phyloP scores from a whole-genome alignment of 30 jellyfish, hydroid and myxozoan genomes.

The Turritopsis rubra region DNA sequence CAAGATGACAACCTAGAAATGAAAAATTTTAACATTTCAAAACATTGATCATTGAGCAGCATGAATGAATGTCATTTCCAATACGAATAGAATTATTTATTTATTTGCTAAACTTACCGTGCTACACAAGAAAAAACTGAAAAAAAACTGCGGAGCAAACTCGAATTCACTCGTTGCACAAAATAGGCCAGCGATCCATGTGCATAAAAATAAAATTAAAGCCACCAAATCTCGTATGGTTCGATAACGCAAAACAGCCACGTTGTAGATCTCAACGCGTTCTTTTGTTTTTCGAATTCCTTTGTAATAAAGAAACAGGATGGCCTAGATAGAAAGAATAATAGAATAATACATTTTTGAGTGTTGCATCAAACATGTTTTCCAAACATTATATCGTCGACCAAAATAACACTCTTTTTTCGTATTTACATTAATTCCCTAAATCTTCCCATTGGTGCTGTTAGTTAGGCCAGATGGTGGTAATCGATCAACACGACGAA shows the following conservation, averaged over 20 bases:
- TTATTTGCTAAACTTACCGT: slow-evolving; percentile 37
- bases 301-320: slow-evolving; percentile 29
- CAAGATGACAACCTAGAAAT: slow-evolving; percentile 9
- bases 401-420: background rate
- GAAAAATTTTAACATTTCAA: background rate
- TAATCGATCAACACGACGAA: no score
- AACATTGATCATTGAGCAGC: background rate
- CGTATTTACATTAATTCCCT: background rate
- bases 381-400: no score
- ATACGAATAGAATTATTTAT: no score
- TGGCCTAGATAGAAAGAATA: slow-evolving; percentile 4
- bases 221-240: slow-evolving; percentile 44
- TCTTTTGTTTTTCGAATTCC: slow-evolving; percentile 23
- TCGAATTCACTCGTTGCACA: slow-evolving; percentile 42
- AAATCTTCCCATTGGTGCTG: background rate
- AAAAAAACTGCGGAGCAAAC: slow-evolving; percentile 60
- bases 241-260: slow-evolving; percentile 32
- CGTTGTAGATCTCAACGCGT: slow-evolving; percentile 15
- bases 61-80: background rate
- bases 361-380: no score
- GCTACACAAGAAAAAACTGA: slow-evolving; percentile 41
- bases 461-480: no score
- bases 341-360: no score
- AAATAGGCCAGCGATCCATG: slow-evolving; percentile 66
- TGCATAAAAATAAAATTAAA: slow-evolving; percentile 34